Percentiles rank a stretch among this genome's conserved stretches.
phyloP scores from a whole-genome alignment of 2,797 vertebrate species.

The Lithobates sylvaticus region DNA sequence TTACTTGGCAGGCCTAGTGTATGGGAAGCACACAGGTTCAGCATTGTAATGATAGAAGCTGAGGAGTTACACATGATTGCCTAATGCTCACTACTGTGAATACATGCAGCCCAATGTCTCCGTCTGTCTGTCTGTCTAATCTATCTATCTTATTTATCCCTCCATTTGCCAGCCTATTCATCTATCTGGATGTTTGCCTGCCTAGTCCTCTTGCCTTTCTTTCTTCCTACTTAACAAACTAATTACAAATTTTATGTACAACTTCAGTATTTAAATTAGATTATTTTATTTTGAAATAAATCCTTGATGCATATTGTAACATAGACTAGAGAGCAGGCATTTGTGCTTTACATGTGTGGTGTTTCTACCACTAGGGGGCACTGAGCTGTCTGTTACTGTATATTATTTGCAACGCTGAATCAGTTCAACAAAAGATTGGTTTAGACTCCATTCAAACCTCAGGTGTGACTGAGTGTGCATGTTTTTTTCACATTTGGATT shows the following conservation, averaged over 20 bases:
- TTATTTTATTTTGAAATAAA: not conserved
- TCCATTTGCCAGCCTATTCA: too few relatives aligned
- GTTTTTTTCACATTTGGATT: too few relatives aligned
- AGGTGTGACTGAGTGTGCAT: too few relatives aligned
- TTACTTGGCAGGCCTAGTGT: constrained; percentile 45
- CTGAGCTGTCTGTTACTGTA: not conserved
- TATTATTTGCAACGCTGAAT: not conserved
- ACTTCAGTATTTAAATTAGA: not conserved
- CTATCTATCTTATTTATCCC: too few relatives aligned
- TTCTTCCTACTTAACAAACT: too few relatives aligned
- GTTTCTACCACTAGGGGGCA: not conserved
- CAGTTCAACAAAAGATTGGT: not conserved
- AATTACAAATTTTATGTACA: too few relatives aligned
- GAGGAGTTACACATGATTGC: constrained; percentile 11
- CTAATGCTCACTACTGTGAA: not conserved
- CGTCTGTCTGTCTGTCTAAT: not conserved
- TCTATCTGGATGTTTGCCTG: too few relatives aligned
- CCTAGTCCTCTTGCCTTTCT: too few relatives aligned
- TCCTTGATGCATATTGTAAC: not conserved
- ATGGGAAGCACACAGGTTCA: constrained; percentile 38
- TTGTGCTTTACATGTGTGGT: not conserved
- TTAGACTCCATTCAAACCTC: not conserved
- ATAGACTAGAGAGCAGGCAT: not conserved
- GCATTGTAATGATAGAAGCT: constrained; percentile 40
- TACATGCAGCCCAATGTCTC: not conserved